Evolutionary conservation across 2,888 invertebrate genomes (phyloP).

Genomic region (Lasioglossum pauxillum): DNA sequence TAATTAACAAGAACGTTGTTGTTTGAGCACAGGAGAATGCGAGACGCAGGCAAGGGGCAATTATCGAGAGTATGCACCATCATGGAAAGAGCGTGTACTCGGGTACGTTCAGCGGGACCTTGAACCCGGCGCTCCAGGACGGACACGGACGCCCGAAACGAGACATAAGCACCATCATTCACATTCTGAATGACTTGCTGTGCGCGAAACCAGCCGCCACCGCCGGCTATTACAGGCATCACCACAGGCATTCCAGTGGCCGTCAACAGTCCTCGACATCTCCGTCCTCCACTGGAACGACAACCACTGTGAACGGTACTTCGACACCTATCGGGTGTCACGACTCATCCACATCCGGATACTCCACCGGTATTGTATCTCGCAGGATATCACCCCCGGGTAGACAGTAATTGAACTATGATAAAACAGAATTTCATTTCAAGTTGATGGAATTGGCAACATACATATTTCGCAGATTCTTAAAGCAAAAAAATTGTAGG

Average conservation of each 20-base stretch:
- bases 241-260: constrained; percentile 78
- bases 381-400: background rate
- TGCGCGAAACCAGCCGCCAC: constrained; percentile 91
- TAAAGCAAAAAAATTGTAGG: background rate
- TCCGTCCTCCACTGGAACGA: constrained; percentile 55
- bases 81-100: constrained; percentile 98
- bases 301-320: constrained; percentile 51
- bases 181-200: constrained; percentile 96
- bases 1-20: constrained; percentile 2
- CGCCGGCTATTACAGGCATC: constrained; percentile 81
- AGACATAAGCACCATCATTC: constrained; percentile 97
- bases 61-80: constrained; percentile 96
- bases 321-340: constrained; percentile 63
- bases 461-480: background rate
- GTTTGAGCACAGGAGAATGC: constrained; percentile 79
- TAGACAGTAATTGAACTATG: background rate
- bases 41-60: constrained; percentile 88
- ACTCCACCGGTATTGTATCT: constrained; percentile 73
- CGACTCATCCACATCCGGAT: constrained; percentile 71
- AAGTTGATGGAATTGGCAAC: background rate
- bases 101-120: constrained; percentile 97
- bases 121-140: constrained; percentile 97
- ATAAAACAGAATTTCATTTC: background rate
- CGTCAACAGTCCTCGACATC: constrained; percentile 76
- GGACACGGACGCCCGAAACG: constrained; percentile 95